Conservation (phyloP, 2,888 invertebrate species). For the Uropetala carovei region DNA sequence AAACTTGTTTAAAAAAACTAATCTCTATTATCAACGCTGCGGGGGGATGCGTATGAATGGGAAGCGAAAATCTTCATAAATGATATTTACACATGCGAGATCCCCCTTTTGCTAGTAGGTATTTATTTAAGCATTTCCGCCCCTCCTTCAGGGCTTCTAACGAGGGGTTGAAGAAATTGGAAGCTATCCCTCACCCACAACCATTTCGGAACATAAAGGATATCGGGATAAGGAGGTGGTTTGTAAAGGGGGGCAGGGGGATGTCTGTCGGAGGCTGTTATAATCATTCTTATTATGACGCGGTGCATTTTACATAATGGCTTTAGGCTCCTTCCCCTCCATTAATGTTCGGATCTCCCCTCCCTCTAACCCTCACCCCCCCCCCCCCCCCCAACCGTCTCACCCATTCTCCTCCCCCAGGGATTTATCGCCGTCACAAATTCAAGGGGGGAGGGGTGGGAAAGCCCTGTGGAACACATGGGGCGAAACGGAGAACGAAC, state of each 20-base stretch:
- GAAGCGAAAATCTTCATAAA: not conserved
- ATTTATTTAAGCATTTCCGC: conserved; percentile 23
- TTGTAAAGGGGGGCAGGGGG: not conserved
- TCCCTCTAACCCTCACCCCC: too few relatives aligned
- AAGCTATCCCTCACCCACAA: not conserved
- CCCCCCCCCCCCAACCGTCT: not conserved
- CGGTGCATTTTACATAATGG: conserved; percentile 40
- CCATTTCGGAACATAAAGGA: not conserved
- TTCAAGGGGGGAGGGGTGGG: not conserved
- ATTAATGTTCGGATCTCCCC: conserved; percentile 17
- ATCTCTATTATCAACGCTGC: not conserved
- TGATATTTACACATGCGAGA: not conserved
- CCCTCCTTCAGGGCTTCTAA: not conserved
- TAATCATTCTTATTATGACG: conserved; percentile 55
- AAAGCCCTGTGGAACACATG: not conserved
- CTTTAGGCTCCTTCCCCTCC: not conserved
- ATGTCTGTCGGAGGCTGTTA: not conserved
- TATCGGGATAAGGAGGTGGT: not conserved
- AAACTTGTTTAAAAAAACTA: not conserved
- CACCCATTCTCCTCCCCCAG: not conserved
- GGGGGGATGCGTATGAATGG: not conserved
- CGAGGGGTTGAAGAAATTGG: not conserved
- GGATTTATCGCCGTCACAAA: conserved; percentile 41
- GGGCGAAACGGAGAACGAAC: not conserved
- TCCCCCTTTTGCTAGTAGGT: not conserved